Evolutionary conservation across 64 coral and sea anemone species (phyloP).

Genomic region (Pocillopora verrucosa): DNA sequence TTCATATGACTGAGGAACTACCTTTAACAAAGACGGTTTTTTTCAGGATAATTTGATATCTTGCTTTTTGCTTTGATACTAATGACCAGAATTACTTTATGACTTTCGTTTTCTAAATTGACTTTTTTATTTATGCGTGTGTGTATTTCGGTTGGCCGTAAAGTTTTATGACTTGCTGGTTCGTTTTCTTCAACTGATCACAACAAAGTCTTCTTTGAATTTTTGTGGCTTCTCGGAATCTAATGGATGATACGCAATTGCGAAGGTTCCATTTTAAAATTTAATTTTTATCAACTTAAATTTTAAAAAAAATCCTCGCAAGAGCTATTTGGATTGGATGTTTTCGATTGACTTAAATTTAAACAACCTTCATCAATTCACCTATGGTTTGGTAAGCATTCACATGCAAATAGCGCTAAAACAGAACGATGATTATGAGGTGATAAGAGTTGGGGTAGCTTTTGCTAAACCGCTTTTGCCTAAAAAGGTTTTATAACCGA

Average conservation of each 20-base stretch:
- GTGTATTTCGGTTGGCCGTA: no score
- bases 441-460: background rate
- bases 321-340: background rate
- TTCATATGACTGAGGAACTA: background rate
- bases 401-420: background rate
- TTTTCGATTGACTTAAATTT: background rate
- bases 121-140: no score
- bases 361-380: slow-evolving; percentile 3
- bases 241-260: background rate
- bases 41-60: background rate
- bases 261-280: slow-evolving; percentile 1
- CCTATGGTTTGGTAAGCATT: background rate
- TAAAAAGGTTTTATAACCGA: background rate
- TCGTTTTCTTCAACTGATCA: background rate
- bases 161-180: background rate
- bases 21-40: background rate
- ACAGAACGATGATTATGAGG: background rate
- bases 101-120: no score
- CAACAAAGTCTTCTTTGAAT: background rate
- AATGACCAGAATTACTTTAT: background rate
- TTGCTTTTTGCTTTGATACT: background rate
- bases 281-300: background rate
- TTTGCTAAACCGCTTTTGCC: background rate
- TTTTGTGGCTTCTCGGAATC: background rate
- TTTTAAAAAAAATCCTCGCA: background rate